Evolutionary conservation across 2,888 invertebrate species (phyloP).

Genomic region (Icerya purchasi): DNA sequence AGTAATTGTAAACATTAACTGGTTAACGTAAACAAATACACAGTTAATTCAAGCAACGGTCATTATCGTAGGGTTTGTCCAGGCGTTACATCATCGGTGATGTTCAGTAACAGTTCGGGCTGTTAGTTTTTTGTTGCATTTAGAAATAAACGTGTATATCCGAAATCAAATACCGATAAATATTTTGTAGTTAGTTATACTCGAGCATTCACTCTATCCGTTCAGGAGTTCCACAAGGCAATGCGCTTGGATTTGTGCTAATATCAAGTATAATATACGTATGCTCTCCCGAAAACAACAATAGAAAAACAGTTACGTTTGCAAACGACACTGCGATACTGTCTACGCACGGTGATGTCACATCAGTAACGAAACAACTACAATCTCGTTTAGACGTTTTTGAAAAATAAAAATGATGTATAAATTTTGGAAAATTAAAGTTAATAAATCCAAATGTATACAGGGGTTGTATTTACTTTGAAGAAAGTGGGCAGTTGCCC

Average conservation of each 20-base stretch:
- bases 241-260: background rate
- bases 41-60: no score
- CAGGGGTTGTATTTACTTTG: background rate
- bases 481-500: background rate
- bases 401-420: background rate
- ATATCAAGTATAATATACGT: background rate
- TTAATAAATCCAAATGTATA: background rate
- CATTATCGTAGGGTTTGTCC: no score
- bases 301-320: background rate
- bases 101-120: no score
- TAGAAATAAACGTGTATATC: no score
- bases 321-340: background rate
- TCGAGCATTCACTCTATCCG: background rate
- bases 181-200: no score
- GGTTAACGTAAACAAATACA: no score
- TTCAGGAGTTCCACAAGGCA: background rate
- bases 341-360: background rate
- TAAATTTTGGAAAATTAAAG: background rate
- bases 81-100: no score
- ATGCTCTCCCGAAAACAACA: background rate
- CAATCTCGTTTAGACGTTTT: background rate
- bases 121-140: no score
- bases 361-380: background rate
- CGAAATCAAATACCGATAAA: no score
- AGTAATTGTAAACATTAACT: no score